Percentiles rank a stretch among this genome's conserved stretches.
Evolutionary conservation across 2,113 vertebrate species (phyloP).

Genomic region (Neolamprologus toae): DNA sequence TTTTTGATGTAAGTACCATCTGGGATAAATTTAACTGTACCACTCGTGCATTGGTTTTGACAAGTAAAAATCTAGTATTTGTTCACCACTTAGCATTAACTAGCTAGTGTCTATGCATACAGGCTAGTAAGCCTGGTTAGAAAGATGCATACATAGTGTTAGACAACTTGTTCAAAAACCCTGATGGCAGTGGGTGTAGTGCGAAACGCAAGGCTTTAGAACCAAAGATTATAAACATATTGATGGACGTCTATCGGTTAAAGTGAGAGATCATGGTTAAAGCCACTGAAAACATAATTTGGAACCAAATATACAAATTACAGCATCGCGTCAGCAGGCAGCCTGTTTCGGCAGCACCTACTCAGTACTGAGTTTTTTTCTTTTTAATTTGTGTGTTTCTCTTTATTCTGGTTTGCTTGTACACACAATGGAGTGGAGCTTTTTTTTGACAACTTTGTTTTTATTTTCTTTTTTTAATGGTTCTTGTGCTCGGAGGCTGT

Average conservation of each 20-base stretch:
- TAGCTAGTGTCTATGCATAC: background rate
- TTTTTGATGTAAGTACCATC: background rate
- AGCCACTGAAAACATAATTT: background rate
- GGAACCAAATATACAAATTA: background rate
- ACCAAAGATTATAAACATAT: background rate
- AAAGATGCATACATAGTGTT: background rate
- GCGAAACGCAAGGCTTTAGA: background rate
- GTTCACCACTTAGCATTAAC: background rate
- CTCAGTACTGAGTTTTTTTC: background rate
- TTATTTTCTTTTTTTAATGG: background rate
- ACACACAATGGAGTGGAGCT: background rate
- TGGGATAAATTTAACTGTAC: background rate
- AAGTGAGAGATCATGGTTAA: background rate
- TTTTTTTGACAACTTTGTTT: background rate
- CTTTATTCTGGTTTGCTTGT: background rate
- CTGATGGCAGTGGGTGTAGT: background rate
- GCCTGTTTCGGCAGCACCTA: background rate
- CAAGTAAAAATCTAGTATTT: background rate
- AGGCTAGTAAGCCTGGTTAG: background rate
- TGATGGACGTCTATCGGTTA: background rate
- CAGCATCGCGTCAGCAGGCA: background rate
- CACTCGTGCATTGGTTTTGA: background rate
- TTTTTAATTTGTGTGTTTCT: background rate
- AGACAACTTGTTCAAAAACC: background rate
- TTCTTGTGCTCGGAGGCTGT: background rate